Conservation (phyloP, 2,113 vertebrate genomes). For the Mus pahari region DNA sequence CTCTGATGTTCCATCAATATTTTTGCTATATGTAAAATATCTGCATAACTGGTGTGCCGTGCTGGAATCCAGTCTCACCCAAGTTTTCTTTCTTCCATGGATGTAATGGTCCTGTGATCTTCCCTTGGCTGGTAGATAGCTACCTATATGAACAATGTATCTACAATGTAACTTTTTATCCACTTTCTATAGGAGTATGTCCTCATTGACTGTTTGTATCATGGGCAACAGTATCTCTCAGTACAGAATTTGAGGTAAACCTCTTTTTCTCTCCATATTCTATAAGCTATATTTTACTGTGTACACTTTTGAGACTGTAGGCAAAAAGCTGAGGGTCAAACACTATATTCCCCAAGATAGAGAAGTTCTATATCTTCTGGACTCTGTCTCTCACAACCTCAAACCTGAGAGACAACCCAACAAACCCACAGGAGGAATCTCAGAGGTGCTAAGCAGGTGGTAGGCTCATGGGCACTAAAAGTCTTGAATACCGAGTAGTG, state of each 20-base stretch:
- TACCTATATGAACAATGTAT: neutral
- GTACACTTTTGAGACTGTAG: neutral
- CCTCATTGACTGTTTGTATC: neutral
- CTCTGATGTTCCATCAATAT: neutral
- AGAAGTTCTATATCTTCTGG: neutral
- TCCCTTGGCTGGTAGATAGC: neutral
- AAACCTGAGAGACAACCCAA: neutral
- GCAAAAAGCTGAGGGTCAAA: neutral
- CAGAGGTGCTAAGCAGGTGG: neutral
- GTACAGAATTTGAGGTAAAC: neutral
- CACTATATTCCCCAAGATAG: neutral
- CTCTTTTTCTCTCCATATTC: neutral
- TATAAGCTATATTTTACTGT: neutral
- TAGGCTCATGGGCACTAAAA: fast-evolving
- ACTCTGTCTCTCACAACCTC: neutral
- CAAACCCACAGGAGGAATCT: neutral
- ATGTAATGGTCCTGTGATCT: neutral
- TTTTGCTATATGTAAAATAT: neutral
- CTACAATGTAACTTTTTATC: neutral
- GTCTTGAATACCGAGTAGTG: too few species aligned
- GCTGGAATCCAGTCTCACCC: neutral
- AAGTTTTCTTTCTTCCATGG: neutral
- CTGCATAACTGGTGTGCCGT: neutral
- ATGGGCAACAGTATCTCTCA: neutral
- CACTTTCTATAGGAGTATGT: neutral